Evolutionary conservation across 2,888 invertebrate genomes (phyloP).

Genomic region (Leptogaster cylindrica): DNA sequence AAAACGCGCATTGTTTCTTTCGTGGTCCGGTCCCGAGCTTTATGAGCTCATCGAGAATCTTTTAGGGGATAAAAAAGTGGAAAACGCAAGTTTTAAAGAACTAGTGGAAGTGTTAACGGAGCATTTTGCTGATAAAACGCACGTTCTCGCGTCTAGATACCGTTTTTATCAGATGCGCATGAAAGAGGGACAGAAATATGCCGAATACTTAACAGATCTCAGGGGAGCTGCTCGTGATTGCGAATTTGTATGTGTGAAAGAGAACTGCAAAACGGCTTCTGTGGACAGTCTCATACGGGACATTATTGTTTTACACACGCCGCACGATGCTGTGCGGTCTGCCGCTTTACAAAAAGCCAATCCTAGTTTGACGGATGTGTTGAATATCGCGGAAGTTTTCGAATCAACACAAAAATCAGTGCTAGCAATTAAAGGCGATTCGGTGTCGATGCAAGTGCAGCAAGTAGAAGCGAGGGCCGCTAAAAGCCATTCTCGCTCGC

Average conservation of each 20-base stretch:
- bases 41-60: conserved; percentile 21
- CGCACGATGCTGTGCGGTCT: conserved; percentile 23
- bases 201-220: conserved; percentile 23
- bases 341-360: conserved; percentile 38
- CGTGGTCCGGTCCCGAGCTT: conserved; percentile 26
- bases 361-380: conserved; percentile 15
- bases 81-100: not conserved
- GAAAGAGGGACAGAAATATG: conserved; percentile 9
- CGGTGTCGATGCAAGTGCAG: not conserved
- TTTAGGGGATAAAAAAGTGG: not conserved
- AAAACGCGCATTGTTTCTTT: conserved; percentile 18
- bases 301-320: conserved; percentile 18
- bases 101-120: not conserved
- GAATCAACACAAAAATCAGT: conserved; percentile 36
- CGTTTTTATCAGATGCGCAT: not conserved
- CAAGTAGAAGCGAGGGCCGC: not conserved
- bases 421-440: not conserved
- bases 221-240: conserved; percentile 1
- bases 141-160: not conserved
- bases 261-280: not conserved
- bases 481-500: not conserved
- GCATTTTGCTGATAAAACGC: conserved; percentile 1
- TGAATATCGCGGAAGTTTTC: conserved; percentile 39
- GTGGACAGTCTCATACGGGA: conserved; percentile 13
- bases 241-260: not conserved